Percentiles rank a stretch among this genome's conserved stretches.
These are phyloP conservation scores for Trachythela sp. DNA, from an alignment of 64 coral and sea anemone species.

Conservation along the genomic window DNA sequence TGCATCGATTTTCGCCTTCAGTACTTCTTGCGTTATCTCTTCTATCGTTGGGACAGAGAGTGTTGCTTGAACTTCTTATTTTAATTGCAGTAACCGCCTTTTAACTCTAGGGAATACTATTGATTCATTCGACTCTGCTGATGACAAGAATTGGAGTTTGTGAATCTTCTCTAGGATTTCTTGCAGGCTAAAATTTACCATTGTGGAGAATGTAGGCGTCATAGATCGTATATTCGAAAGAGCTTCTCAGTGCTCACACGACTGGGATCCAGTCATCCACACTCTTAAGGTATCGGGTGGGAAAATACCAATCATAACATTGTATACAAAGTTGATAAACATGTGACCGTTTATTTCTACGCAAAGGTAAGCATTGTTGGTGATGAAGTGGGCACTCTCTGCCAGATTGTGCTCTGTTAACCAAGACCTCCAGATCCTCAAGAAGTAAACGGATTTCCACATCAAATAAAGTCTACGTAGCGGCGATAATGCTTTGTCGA, in stretches of 20 bases:
- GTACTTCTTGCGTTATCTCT: no score
- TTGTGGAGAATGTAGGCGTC: no score
- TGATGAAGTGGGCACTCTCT: background rate
- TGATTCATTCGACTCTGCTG: no score
- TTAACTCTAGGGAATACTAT: no score
- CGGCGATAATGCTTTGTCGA: background rate
- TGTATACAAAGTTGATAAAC: background rate
- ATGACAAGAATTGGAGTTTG: no score
- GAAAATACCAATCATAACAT: background rate
- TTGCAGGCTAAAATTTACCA: no score
- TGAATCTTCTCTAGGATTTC: no score
- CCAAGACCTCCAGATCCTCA: background rate
- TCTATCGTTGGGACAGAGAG: no score
- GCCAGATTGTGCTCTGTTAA: background rate
- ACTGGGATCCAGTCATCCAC: background rate
- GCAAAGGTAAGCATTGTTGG: background rate
- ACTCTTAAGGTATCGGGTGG: background rate
- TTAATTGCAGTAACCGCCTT: no score
- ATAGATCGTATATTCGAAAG: background rate
- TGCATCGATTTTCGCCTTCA: background rate
- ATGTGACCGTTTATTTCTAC: background rate
- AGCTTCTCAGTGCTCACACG: constrained; percentile 28
- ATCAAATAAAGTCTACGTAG: background rate
- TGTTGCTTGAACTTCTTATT: no score
- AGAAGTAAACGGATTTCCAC: background rate